Conservation (phyloP, 2,797 vertebrate species). For the Huso huso region DNA sequence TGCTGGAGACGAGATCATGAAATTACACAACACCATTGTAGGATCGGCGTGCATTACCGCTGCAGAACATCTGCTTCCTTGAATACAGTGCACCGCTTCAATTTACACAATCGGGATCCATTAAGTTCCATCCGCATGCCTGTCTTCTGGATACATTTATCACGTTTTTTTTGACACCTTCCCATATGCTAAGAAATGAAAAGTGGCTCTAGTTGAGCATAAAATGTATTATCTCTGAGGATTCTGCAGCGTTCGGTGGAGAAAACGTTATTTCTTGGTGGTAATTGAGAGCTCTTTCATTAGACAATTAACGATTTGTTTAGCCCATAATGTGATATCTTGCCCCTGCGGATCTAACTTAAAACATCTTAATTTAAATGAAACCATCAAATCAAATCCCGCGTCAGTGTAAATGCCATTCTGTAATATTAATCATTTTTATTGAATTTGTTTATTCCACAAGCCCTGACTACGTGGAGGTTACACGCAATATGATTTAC, state of each 20-base stretch:
- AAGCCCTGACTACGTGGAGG: no score
- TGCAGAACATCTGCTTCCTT: constrained; percentile 57
- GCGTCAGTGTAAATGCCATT: no score
- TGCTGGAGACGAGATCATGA: constrained; percentile 48
- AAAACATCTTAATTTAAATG: neutral
- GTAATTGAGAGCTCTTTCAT: constrained; percentile 8
- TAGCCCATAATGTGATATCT: constrained; percentile 1
- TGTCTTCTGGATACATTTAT: constrained; percentile 58
- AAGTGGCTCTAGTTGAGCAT: constrained; percentile 46
- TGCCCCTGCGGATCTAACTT: neutral
- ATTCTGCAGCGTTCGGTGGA: constrained; percentile 25
- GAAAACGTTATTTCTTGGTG: constrained; percentile 25
- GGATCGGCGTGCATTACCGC: constrained; percentile 12
- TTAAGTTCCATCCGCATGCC: constrained; percentile 48
- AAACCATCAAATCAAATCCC: neutral
- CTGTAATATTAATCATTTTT: no score
- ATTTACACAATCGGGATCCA: constrained; percentile 50
- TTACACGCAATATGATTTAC: no score
- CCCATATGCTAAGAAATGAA: constrained; percentile 57
- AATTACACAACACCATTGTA: constrained; percentile 40
- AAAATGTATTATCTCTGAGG: constrained; percentile 31
- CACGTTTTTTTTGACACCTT: constrained; percentile 49
- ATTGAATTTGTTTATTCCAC: no score
- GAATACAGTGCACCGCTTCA: constrained; percentile 42
- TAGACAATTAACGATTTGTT: constrained; percentile 12